A percentile compares a stretch with the other conserved stretches of the same genome.
phyloP scores from a whole-genome alignment of 2,113 vertebrate genomes.

The Engystomops pustulosus region DNA sequence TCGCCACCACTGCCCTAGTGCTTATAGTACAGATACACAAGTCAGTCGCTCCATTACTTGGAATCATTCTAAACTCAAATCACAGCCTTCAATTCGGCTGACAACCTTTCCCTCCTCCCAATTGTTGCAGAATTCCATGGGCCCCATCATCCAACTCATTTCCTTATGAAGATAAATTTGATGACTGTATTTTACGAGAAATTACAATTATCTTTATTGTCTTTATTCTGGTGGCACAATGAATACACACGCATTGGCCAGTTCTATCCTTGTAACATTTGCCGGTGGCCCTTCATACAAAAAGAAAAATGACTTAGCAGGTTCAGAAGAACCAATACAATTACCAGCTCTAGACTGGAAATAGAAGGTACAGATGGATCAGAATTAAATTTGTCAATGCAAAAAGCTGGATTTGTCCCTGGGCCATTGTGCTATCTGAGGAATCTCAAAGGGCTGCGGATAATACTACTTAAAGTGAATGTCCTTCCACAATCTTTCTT shows the following conservation, averaged over 20 bases:
- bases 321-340: not conserved
- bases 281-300: not conserved
- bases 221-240: not conserved
- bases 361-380: not conserved
- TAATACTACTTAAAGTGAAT: too few relatives aligned
- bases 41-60: not conserved
- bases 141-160: not conserved
- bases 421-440: too few relatives aligned
- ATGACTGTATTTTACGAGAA: constrained; percentile 8
- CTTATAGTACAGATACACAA: not conserved
- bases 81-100: not conserved
- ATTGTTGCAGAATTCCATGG: not conserved
- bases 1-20: too few relatives aligned
- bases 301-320: not conserved
- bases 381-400: not conserved
- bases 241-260: not conserved
- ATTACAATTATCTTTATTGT: constrained; percentile 24
- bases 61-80: not conserved
- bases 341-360: not conserved
- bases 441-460: too few relatives aligned
- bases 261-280: not conserved
- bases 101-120: not conserved
- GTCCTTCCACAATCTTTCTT: too few relatives aligned
- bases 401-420: not conserved
- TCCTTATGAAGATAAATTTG: not conserved